phyloP scores from a whole-genome alignment of 2,888 invertebrate species.

The Pollenia amentaria region DNA sequence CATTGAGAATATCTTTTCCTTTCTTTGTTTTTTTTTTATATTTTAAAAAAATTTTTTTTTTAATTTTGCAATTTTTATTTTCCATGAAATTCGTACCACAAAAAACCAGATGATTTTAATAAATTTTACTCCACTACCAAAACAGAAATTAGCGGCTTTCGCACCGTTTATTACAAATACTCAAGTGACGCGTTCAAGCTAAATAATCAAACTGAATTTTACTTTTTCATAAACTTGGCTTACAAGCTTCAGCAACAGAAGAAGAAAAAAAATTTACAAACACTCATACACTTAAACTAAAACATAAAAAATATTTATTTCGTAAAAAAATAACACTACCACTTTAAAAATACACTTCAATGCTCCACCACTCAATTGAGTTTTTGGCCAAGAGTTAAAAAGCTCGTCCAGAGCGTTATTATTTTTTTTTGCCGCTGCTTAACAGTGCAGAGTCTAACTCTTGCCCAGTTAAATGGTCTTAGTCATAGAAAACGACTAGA shows the following conservation, averaged over 20 bases:
- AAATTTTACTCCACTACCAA: conserved; percentile 71
- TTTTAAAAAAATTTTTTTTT: conserved; percentile 46
- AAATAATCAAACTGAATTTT: conserved; percentile 80
- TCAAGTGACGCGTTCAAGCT: conserved; percentile 78
- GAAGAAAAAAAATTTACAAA: conserved; percentile 7
- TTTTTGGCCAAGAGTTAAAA: conserved; percentile 38
- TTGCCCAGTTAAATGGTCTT: not conserved
- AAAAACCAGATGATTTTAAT: conserved; percentile 70
- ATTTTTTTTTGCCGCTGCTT: not conserved
- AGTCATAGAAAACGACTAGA: no score
- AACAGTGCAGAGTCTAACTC: not conserved
- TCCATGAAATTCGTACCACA: conserved; percentile 61
- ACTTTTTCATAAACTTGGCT: conserved; percentile 68
- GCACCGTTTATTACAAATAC: conserved; percentile 67
- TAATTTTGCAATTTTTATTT: not conserved
- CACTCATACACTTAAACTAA: conserved; percentile 31
- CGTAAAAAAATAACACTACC: conserved; percentile 9
- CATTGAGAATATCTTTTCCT: not conserved
- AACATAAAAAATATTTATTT: conserved; percentile 5
- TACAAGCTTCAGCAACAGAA: conserved; percentile 53
- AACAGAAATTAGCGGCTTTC: conserved; percentile 72
- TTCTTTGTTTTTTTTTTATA: not conserved
- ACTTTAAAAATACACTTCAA: not conserved
- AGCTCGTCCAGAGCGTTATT: conserved; percentile 2
- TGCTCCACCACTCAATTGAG: not conserved